Evolutionary conservation across 2,888 invertebrate genomes (phyloP).

Genomic region (Sicus ferrugineus): DNA sequence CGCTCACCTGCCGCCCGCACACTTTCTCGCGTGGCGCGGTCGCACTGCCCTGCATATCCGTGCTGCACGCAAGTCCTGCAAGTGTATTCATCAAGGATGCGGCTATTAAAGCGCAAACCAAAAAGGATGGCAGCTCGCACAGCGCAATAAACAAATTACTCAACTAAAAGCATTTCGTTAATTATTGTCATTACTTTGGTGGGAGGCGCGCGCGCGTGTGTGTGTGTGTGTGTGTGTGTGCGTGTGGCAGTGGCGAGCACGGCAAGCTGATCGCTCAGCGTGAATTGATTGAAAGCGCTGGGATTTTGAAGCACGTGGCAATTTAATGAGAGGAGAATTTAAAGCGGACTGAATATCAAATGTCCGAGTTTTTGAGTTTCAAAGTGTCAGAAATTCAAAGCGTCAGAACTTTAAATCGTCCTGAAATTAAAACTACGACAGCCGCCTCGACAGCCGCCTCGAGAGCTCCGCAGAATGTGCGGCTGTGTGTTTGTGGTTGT

Average conservation of each 20-base stretch:
- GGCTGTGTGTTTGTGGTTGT: too few relatives aligned
- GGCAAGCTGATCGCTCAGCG: too few relatives aligned
- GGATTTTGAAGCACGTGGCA: background rate
- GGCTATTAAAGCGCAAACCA: slow-evolving; percentile 29
- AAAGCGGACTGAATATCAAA: too few relatives aligned
- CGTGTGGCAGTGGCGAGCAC: background rate
- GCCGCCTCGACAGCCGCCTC: too few relatives aligned
- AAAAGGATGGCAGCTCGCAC: slow-evolving; percentile 28
- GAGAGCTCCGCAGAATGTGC: too few relatives aligned
- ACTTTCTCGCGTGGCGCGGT: background rate
- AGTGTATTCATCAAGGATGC: slow-evolving; percentile 32
- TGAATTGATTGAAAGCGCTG: too few relatives aligned
- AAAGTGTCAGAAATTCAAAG: too few relatives aligned
- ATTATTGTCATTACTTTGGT: slow-evolving; percentile 33
- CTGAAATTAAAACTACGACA: too few relatives aligned
- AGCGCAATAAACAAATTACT: slow-evolving; percentile 53
- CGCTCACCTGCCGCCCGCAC: slow-evolving; percentile 28
- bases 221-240: background rate
- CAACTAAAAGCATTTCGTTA: slow-evolving; percentile 40
- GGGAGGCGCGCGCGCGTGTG: background rate
- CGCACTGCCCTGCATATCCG: background rate
- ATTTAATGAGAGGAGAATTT: too few relatives aligned
- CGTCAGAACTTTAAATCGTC: too few relatives aligned
- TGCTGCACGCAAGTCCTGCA: background rate
- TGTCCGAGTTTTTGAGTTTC: too few relatives aligned